These are phyloP conservation scores for Hirtodrosophila alboralis DNA, from an alignment of 2,888 invertebrate species.

Conservation along the genomic window DNA sequence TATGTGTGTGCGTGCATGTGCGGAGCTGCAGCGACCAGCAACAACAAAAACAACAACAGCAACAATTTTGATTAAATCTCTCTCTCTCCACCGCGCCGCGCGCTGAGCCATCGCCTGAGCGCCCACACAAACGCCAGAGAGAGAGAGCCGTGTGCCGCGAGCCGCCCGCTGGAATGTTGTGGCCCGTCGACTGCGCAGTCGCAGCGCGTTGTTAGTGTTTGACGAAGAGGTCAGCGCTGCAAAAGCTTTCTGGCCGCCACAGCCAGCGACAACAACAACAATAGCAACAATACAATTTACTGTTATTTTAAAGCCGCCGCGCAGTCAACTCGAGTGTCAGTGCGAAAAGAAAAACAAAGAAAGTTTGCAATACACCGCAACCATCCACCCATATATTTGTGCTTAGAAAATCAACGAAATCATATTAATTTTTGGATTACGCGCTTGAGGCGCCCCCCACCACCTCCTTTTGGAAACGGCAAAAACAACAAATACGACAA, in stretches of 20 bases:
- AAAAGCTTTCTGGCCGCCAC: slow-evolving; percentile 37
- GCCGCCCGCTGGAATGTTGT: slow-evolving; percentile 65
- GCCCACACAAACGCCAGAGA: slow-evolving; percentile 53
- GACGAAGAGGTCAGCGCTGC: slow-evolving; percentile 74
- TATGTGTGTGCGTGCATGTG: slow-evolving; percentile 28
- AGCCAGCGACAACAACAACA: slow-evolving; percentile 39
- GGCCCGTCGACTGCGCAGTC: slow-evolving; percentile 73
- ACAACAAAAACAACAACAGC: slow-evolving; percentile 28
- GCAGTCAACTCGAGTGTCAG: slow-evolving; percentile 36
- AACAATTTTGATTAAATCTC: slow-evolving; percentile 74
- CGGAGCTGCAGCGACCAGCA: slow-evolving; percentile 37
- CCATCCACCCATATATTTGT: slow-evolving; percentile 17
- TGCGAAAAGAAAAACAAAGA: slow-evolving; percentile 41
- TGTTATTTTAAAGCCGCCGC: slow-evolving; percentile 47
- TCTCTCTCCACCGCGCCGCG: slow-evolving; percentile 13
- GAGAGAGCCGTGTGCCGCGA: slow-evolving; percentile 48
- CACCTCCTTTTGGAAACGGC: slow-evolving; percentile 18
- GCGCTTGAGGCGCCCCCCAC: slow-evolving; percentile 35
- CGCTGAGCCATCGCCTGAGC: slow-evolving; percentile 31
- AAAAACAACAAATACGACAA: slow-evolving; percentile 22
- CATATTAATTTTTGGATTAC: slow-evolving; percentile 52
- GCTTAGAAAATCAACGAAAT: slow-evolving; percentile 24
- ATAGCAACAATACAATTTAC: slow-evolving; percentile 54
- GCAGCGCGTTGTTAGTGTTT: slow-evolving; percentile 67
- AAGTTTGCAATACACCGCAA: slow-evolving; percentile 25